These are phyloP conservation scores for Ochotona curzoniae DNA, from an alignment of 2,113 vertebrate species.

Conservation along the genomic window DNA sequence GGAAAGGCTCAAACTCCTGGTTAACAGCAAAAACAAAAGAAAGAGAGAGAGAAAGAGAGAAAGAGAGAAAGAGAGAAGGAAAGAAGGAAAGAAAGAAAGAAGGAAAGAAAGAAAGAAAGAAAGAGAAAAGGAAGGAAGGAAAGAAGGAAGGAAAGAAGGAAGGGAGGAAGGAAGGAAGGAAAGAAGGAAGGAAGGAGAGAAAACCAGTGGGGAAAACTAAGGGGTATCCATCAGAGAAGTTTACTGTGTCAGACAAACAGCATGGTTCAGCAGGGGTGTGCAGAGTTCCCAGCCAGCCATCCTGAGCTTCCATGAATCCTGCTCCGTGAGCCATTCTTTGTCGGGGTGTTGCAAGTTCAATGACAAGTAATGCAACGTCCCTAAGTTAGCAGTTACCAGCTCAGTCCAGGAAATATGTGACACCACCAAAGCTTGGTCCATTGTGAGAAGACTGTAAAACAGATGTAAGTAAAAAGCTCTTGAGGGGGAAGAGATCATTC, in stretches of 20 bases:
- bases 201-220: background rate
- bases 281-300: background rate
- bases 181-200: too few species aligned
- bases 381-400: background rate
- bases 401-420: background rate
- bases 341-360: accelerated
- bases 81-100: too few species aligned
- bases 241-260: background rate
- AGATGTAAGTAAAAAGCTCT: background rate
- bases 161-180: too few species aligned
- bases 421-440: background rate
- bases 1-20: background rate
- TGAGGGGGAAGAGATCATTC: background rate
- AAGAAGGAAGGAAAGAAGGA: too few species aligned
- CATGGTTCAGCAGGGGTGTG: background rate
- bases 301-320: background rate
- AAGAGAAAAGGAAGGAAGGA: too few species aligned
- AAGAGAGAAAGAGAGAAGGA: too few species aligned
- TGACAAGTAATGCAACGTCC: background rate
- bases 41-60: too few species aligned
- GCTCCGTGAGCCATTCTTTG: accelerated
- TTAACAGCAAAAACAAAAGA: background rate
- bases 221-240: background rate
- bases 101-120: too few species aligned
- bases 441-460: background rate